Evolutionary conservation across 1,140 invertebrate genomes (phyloP).

Genomic region (Calliphora vicina): DNA sequence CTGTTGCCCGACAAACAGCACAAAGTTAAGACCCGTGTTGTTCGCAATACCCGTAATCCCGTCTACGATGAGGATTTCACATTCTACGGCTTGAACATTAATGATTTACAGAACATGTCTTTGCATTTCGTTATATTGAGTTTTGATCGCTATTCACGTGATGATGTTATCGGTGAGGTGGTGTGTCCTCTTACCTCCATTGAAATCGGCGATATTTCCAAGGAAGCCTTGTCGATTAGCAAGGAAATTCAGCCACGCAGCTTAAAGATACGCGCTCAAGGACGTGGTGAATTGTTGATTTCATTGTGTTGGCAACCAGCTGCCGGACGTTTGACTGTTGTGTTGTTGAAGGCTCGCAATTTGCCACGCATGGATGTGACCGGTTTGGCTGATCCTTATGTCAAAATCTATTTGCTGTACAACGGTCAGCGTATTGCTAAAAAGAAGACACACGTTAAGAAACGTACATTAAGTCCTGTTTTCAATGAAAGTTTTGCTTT

Average conservation of each 20-base stretch:
- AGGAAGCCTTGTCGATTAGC: constrained; percentile 78
- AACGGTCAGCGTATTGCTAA: constrained; percentile 98
- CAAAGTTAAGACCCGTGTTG: constrained; percentile 92
- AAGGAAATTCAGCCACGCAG: constrained; percentile 87
- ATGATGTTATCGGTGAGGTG: constrained; percentile 98
- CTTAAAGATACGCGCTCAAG: constrained; percentile 87
- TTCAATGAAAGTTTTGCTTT: constrained; percentile 98
- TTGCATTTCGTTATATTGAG: constrained; percentile 94
- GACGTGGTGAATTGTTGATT: constrained; percentile 88
- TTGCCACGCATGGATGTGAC: constrained; percentile 96
- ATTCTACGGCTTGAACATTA: constrained; percentile 89
- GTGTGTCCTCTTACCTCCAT: constrained; percentile 83
- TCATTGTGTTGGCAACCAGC: constrained; percentile 95
- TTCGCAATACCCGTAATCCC: constrained; percentile 90
- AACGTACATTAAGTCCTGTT: constrained; percentile 95
- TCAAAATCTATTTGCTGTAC: constrained; percentile 96
- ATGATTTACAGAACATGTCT: constrained; percentile 85
- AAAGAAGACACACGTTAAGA: constrained; percentile 99
- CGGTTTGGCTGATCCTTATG: constrained; percentile 91
- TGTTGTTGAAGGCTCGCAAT: constrained; percentile 92
- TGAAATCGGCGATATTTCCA: constrained; percentile 80
- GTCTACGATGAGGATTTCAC: constrained; percentile 97
- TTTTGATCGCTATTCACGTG: constrained; percentile 95
- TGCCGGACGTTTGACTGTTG: constrained; percentile 86
- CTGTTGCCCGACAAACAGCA: constrained; percentile 94